Evolutionary conservation across 2,113 vertebrate species (phyloP).

Genomic region (Oenanthe oenanthe): DNA sequence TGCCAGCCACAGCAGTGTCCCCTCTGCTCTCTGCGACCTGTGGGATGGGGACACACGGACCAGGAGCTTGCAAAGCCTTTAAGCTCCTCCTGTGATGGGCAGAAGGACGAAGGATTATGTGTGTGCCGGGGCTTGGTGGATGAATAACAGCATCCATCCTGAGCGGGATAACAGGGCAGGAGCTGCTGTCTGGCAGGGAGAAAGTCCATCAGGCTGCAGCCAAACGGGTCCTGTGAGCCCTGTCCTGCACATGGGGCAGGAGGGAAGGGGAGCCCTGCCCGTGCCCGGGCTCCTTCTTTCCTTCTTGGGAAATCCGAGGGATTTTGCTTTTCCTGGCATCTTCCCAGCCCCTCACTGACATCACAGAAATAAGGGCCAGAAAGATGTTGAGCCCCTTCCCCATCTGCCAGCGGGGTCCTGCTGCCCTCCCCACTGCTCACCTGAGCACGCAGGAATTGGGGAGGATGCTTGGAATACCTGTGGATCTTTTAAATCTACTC

Average conservation of each 20-base stretch:
- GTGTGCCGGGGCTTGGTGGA: background rate
- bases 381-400: background rate
- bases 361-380: background rate
- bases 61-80: background rate
- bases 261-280: background rate
- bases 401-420: background rate
- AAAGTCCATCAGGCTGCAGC: background rate
- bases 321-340: background rate
- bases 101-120: background rate
- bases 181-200: background rate
- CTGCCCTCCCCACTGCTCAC: background rate
- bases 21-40: background rate
- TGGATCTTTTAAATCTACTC: background rate
- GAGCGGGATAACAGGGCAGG: background rate
- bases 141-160: background rate
- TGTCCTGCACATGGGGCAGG: background rate
- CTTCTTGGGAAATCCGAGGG: background rate
- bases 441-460: background rate
- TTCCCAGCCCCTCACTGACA: background rate
- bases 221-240: background rate
- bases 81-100: conserved; percentile 22
- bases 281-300: background rate
- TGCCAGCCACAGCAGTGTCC: background rate
- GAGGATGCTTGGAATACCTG: background rate
- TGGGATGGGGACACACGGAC: rapidly evolving